Evolutionary conservation across 2,797 vertebrate species (phyloP).

Genomic region (Eremophila alpestris): DNA sequence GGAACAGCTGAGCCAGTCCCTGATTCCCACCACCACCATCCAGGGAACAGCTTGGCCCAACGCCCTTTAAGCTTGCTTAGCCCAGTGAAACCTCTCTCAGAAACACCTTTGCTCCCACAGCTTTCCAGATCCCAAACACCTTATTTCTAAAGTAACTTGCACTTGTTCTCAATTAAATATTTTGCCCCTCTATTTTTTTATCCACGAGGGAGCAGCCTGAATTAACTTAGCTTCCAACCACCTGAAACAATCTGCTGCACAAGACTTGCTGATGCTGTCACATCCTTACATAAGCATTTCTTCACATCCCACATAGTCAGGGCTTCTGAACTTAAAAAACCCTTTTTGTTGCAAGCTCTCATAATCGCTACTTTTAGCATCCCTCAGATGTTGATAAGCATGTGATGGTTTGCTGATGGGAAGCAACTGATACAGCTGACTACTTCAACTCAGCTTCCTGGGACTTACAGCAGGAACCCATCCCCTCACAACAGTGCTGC

Average conservation of each 20-base stretch:
- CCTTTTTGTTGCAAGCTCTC: not conserved
- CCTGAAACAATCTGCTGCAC: constrained; percentile 27
- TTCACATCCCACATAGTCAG: constrained; percentile 50
- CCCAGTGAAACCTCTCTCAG: not conserved
- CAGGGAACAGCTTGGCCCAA: not conserved
- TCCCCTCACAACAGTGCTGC: fast-evolving
- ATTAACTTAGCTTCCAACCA: constrained; percentile 5
- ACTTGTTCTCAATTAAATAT: not conserved
- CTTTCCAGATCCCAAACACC: not conserved
- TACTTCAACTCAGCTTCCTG: not conserved
- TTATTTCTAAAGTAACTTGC: not conserved
- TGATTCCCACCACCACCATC: not conserved
- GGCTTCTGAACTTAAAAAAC: constrained; percentile 34
- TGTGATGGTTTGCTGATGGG: constrained; percentile 30
- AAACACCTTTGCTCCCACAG: not conserved
- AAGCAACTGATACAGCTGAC: not conserved
- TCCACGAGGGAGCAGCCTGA: not conserved
- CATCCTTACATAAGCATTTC: constrained; percentile 53
- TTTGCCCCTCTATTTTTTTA: not conserved
- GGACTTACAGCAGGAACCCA: not conserved
- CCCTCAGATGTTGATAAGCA: constrained; percentile 23
- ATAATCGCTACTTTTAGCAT: constrained; percentile 28
- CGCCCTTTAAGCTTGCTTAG: not conserved
- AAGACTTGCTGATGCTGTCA: constrained; percentile 34
- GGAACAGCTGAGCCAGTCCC: not conserved